Conservation (phyloP, 2,113 vertebrate species). For the Bolborhynchus lineola region DNA sequence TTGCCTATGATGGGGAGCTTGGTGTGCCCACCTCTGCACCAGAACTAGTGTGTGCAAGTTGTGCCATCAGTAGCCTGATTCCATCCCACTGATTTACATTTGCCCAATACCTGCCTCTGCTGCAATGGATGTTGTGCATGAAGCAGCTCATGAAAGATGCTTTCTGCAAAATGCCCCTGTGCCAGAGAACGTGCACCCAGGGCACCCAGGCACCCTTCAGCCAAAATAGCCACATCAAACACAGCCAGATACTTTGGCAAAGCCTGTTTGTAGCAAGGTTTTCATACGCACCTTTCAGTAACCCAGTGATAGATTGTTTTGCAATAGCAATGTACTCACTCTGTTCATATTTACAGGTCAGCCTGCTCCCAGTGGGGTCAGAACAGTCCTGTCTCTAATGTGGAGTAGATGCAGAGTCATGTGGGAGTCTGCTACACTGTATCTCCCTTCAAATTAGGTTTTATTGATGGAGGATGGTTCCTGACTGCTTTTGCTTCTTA, state of each 20-base stretch:
- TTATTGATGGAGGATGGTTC: background rate
- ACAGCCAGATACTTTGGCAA: background rate
- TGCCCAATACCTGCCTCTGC: background rate
- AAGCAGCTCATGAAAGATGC: background rate
- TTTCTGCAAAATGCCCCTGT: background rate
- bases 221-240: background rate
- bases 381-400: background rate
- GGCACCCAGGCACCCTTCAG: background rate
- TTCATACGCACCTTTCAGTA: fast-evolving
- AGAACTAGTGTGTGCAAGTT: fast-evolving
- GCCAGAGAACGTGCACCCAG: background rate
- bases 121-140: background rate
- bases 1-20: fast-evolving
- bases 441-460: background rate
- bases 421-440: background rate
- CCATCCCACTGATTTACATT: background rate
- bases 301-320: background rate
- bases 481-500: background rate
- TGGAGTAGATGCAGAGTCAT: background rate
- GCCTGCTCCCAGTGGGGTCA: background rate
- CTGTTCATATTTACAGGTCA: background rate
- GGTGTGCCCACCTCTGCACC: background rate
- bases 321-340: background rate
- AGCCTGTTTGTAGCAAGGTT: background rate
- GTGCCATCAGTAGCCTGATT: background rate